Evolutionary conservation across 2,113 vertebrate species (phyloP).

Genomic region (Chitala chitala): DNA sequence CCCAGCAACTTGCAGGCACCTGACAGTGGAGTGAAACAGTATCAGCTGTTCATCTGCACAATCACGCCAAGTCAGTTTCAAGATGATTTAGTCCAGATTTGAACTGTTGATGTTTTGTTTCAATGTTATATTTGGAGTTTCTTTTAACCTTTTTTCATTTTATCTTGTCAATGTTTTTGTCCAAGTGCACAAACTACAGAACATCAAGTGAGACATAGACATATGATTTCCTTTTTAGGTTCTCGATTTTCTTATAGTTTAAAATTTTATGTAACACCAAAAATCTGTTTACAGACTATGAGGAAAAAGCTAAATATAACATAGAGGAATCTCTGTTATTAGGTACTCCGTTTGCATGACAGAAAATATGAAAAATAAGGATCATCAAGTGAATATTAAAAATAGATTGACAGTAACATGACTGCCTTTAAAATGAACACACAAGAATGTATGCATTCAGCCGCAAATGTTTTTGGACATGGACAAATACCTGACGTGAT

Average conservation of each 20-base stretch:
- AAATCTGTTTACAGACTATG: too few species aligned
- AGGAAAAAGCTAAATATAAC: too few species aligned
- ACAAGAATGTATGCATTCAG: not conserved
- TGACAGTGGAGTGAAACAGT: not conserved
- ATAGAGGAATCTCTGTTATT: too few species aligned
- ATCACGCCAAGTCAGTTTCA: not conserved
- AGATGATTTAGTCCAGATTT: not conserved
- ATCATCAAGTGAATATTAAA: not conserved
- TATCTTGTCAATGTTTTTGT: too few species aligned
- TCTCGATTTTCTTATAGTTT: too few species aligned
- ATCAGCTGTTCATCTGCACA: not conserved
- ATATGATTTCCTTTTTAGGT: too few species aligned
- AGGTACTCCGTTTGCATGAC: not conserved
- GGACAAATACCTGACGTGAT: not conserved
- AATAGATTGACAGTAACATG: not conserved
- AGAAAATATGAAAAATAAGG: not conserved
- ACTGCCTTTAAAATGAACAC: not conserved
- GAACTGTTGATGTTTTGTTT: not conserved
- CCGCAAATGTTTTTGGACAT: not conserved
- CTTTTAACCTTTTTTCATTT: not conserved
- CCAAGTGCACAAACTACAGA: too few species aligned
- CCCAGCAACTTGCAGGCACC: not conserved
- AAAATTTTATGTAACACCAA: too few species aligned
- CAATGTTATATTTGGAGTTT: not conserved
- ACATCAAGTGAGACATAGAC: too few species aligned